Evolutionary conservation across 2,797 vertebrate species (phyloP).

Genomic region (Meriones psammophilus): DNA sequence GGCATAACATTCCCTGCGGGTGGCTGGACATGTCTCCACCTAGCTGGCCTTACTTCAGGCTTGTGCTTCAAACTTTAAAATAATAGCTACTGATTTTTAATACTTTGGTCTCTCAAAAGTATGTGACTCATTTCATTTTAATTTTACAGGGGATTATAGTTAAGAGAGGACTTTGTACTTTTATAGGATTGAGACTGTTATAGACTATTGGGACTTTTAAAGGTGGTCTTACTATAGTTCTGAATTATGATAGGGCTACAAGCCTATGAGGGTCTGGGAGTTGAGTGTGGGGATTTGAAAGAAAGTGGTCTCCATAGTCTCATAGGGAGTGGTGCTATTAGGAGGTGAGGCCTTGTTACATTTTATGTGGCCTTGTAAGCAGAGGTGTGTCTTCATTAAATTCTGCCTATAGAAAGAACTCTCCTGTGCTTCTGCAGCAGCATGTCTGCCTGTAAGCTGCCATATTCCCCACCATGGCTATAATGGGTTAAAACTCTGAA

Average conservation of each 20-base stretch:
- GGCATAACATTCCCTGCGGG: too few relatives aligned
- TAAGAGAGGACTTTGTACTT: background rate
- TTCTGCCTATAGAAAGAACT: background rate
- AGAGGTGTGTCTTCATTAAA: background rate
- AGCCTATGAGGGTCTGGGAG: background rate
- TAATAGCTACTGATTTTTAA: too few relatives aligned
- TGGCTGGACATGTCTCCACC: too few relatives aligned
- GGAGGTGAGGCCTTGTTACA: background rate
- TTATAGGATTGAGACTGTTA: background rate
- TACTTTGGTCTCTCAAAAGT: too few relatives aligned
- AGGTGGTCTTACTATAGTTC: background rate
- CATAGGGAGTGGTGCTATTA: background rate
- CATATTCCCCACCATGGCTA: background rate
- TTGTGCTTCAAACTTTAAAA: too few relatives aligned
- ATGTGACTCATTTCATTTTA: background rate
- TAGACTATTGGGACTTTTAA: background rate
- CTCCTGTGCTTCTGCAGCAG: background rate
- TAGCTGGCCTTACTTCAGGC: too few relatives aligned
- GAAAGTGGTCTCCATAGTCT: background rate
- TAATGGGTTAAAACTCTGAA: background rate
- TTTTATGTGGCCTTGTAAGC: background rate
- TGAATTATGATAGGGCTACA: background rate
- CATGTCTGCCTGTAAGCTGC: background rate
- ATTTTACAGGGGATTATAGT: background rate
- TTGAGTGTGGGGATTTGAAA: background rate